A percentile compares a stretch with the other conserved stretches of the same genome.
phyloP scores from a whole-genome alignment of 2,888 invertebrate species.

The Philopedon plagiatum region DNA sequence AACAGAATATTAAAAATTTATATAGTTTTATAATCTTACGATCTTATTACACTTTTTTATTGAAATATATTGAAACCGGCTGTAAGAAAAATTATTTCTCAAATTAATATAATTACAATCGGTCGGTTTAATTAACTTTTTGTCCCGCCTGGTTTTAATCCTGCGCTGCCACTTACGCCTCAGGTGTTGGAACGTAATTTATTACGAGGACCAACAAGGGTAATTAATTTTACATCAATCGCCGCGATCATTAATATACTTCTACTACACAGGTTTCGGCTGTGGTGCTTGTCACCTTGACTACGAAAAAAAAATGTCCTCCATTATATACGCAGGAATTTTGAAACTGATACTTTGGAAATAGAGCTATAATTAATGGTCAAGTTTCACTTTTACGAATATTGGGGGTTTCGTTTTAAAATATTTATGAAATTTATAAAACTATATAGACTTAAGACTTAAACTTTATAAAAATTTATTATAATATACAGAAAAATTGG shows the following conservation, averaged over 20 bases:
- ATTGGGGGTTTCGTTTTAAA: too few species aligned
- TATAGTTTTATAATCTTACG: too few species aligned
- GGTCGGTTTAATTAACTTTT: conserved; percentile 39
- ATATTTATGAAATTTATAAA: too few species aligned
- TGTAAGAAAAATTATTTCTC: background rate
- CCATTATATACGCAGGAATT: too few species aligned
- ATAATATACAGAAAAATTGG: too few species aligned
- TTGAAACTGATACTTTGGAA: background rate
- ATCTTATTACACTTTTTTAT: background rate
- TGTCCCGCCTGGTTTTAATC: conserved; percentile 29
- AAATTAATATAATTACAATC: background rate
- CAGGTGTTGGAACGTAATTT: conserved; percentile 46
- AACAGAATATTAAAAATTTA: too few species aligned
- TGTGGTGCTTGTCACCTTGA: conserved; percentile 7
- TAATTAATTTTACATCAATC: conserved; percentile 53
- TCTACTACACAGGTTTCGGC: conserved; percentile 7
- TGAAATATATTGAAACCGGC: background rate
- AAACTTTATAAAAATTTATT: too few species aligned
- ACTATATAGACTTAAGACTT: too few species aligned
- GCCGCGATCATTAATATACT: conserved; percentile 43
- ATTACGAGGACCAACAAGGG: conserved; percentile 33
- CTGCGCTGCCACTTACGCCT: conserved; percentile 14
- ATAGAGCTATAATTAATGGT: too few species aligned
- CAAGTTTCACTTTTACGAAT: too few species aligned
- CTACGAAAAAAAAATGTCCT: background rate